Evolutionary conservation across 2,113 vertebrate genomes (phyloP).

Genomic region (Donacobius atricapilla): DNA sequence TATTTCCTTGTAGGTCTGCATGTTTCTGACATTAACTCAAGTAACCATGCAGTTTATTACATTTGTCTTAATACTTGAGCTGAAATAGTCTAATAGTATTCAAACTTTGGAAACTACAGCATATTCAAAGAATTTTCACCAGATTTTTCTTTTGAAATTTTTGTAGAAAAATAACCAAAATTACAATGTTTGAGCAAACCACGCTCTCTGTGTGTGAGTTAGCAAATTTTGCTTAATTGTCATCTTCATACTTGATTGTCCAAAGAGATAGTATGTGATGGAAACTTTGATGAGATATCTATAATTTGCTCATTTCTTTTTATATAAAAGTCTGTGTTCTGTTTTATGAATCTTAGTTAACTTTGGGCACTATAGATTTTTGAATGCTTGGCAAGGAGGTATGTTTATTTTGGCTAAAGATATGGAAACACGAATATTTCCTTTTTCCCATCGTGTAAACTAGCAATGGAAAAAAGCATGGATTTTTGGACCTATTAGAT

Average conservation of each 20-base stretch:
- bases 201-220: background rate
- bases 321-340: conserved; percentile 8
- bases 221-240: background rate
- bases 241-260: background rate
- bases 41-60: background rate
- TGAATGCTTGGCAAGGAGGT: conserved; percentile 47
- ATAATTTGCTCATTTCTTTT: background rate
- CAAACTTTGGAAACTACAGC: background rate
- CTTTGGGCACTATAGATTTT: conserved; percentile 41
- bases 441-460: conserved; percentile 64
- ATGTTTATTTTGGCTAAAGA: conserved; percentile 63
- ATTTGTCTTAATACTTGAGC: background rate
- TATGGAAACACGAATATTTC: conserved; percentile 47
- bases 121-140: background rate
- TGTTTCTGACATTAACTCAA: background rate
- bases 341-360: conserved; percentile 2
- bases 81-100: background rate
- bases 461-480: conserved; percentile 54
- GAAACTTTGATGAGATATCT: background rate
- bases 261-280: background rate
- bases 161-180: background rate
- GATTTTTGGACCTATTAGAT: background rate
- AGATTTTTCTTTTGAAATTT: background rate
- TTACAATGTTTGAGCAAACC: background rate
- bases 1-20: background rate